Conservation (phyloP, 2,113 vertebrate species). For the Hemiprocne comata region DNA sequence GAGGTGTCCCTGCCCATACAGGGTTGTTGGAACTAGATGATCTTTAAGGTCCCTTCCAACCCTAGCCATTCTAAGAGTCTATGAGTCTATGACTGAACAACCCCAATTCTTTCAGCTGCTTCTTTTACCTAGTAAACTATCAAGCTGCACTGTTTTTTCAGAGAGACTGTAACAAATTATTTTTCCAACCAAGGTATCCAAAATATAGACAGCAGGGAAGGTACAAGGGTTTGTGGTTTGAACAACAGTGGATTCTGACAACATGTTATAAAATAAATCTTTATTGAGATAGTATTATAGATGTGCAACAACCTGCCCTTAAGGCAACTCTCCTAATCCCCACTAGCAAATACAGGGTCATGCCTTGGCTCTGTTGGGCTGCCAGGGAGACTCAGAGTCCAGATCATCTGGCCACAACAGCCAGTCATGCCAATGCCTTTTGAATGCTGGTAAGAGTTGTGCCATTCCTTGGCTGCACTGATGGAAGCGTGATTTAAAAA, state of each 20-base stretch:
- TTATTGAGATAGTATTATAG: not conserved
- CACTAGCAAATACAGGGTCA: not conserved
- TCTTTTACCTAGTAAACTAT: not conserved
- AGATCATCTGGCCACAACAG: not conserved
- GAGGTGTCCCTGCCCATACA: too few relatives aligned
- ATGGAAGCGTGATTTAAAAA: not conserved
- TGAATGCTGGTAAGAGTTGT: not conserved
- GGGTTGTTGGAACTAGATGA: too few relatives aligned
- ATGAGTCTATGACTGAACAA: too few relatives aligned
- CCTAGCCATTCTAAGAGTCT: too few relatives aligned
- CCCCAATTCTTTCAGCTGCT: too few relatives aligned
- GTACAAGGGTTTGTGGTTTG: not conserved
- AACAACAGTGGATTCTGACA: not conserved
- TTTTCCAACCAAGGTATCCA: not conserved
- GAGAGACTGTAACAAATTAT: not conserved
- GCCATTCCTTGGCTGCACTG: fast-evolving
- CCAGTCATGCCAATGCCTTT: not conserved
- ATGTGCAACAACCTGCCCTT: fast-evolving
- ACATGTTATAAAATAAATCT: not conserved
- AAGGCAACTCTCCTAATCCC: not conserved
- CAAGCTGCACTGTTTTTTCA: not conserved
- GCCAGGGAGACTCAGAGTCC: not conserved
- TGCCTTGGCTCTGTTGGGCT: not conserved
- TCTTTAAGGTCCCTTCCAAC: too few relatives aligned
- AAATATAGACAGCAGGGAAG: not conserved